Base-by-base conservation (phyloP, 2,888 invertebrate genomes). In the Eristalis intricaria region DNA sequence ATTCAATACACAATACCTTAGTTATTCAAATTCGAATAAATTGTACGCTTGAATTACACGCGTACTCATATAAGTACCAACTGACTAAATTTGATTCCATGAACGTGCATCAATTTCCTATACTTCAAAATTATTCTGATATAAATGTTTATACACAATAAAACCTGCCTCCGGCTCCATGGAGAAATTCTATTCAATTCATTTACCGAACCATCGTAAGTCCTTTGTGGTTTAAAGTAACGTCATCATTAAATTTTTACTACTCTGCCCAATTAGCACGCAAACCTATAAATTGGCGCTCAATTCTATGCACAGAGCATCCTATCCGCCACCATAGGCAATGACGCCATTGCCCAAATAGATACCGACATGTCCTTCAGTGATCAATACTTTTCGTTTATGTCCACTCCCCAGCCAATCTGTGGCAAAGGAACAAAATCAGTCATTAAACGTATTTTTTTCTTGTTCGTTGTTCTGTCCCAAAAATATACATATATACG, bases 321-420 rank as follows among this genome's bases (percentile, higher is more conserved):
- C 43, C n/a, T 3, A 7, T 56, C 7, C 4, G 26, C 26, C 2
- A 7, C 26, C 26, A 5, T 23, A 4, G 15, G 23, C 60, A 60
- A 60, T 11, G 60, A 23, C 23, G 38, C 13, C 19, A 1, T 19
- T 22, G 22, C 22, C 11, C 11, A 7, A 15, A 56, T 22, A 35
- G 35, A 29, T 50, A 40, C 4, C 19, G 11, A 13, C 19, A 29
- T 50, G 13, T 22, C 68, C 22, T 19, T 5, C 13, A 35, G 13
- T 32, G 56, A 69, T 69, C 69, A 58, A 69, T 69, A 58, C 22
- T 35, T 69, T 69, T 58, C 1, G 29, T 69, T 70, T 70, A 60
- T 70, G 58, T 38, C 26, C 60, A 60, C 60, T 23, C 22, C 22
- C n/a, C 23, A 26, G 70, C 61, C 70, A 70, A 60, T 60, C 60